These are phyloP conservation scores for Bellardia pandia DNA, from an alignment of 2,888 invertebrate species.

Conservation along the genomic window DNA sequence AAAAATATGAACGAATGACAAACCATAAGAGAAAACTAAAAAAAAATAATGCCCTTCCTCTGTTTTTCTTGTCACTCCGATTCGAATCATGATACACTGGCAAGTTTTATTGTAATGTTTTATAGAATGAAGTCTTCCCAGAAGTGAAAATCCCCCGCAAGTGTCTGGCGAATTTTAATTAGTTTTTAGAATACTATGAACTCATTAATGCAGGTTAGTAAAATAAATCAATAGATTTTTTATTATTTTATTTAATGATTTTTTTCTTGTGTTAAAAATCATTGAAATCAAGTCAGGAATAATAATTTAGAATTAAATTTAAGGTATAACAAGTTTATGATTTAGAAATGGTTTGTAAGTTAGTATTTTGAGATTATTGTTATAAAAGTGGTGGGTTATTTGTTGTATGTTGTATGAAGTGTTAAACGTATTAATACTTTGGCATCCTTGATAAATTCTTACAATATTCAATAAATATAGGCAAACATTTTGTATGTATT, in stretches of 20 bases:
- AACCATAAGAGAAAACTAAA: conserved; percentile 27
- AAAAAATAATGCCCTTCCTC: conserved; percentile 11
- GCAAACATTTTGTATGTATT: too few relatives aligned
- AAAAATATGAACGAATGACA: conserved; percentile 1
- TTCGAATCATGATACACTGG: not conserved
- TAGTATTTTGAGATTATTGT: too few relatives aligned
- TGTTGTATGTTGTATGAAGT: too few relatives aligned
- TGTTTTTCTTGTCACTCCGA: conserved; percentile 16
- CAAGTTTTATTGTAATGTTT: conserved; percentile 20
- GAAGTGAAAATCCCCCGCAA: not conserved
- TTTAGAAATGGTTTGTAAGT: too few relatives aligned
- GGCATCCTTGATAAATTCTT: too few relatives aligned
- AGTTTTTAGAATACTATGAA: not conserved
- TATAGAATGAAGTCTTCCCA: conserved; percentile 25
- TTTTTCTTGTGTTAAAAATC: not conserved
- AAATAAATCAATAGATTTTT: not conserved
- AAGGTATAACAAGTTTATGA: not conserved
- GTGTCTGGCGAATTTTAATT: not conserved
- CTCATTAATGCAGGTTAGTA: not conserved
- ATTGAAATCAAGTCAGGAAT: not conserved
- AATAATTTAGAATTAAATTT: not conserved
- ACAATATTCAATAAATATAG: too few relatives aligned
- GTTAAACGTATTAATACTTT: too few relatives aligned
- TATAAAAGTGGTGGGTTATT: too few relatives aligned
- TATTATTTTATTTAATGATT: not conserved